Conservation (phyloP, 2,113 vertebrate species). For the Elanus axillaris region DNA sequence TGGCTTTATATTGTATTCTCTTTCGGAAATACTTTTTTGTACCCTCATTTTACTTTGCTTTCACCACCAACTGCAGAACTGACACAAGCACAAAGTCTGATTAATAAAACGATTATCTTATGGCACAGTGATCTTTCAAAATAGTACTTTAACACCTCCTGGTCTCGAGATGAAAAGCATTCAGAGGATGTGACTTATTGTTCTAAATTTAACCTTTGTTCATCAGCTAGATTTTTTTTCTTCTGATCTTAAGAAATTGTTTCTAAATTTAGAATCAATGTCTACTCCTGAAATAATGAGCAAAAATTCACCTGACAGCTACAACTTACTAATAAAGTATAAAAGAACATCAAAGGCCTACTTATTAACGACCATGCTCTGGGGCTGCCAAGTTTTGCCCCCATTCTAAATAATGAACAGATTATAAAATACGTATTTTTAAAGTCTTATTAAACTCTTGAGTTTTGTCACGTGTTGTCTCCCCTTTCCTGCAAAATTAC, state of each 20-base stretch:
- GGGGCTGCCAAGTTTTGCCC: not conserved
- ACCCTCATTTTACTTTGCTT: not conserved
- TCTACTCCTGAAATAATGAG: not conserved
- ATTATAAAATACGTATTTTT: not conserved
- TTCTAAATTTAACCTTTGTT: slow-evolving; percentile 12
- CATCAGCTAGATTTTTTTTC: not conserved
- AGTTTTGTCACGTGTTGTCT: not conserved
- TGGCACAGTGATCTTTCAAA: not conserved
- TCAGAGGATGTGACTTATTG: not conserved
- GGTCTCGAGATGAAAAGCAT: not conserved
- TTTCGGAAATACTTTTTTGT: not conserved
- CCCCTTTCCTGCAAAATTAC: not conserved
- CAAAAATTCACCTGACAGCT: slow-evolving; percentile 7
- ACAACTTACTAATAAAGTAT: slow-evolving; percentile 4
- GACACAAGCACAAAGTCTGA: not conserved
- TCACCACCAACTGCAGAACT: not conserved
- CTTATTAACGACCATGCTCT: not conserved
- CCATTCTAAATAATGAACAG: not conserved
- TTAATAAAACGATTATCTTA: not conserved
- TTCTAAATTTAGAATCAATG: slow-evolving; percentile 12
- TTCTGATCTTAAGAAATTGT: not conserved
- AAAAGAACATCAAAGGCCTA: slow-evolving; percentile 23
- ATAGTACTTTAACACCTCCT: not conserved
- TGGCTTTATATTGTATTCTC: not conserved
- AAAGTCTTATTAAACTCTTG: not conserved